These are phyloP conservation scores for Rhipidura dahli DNA, from an alignment of 2,113 vertebrate species.

Conservation along the genomic window DNA sequence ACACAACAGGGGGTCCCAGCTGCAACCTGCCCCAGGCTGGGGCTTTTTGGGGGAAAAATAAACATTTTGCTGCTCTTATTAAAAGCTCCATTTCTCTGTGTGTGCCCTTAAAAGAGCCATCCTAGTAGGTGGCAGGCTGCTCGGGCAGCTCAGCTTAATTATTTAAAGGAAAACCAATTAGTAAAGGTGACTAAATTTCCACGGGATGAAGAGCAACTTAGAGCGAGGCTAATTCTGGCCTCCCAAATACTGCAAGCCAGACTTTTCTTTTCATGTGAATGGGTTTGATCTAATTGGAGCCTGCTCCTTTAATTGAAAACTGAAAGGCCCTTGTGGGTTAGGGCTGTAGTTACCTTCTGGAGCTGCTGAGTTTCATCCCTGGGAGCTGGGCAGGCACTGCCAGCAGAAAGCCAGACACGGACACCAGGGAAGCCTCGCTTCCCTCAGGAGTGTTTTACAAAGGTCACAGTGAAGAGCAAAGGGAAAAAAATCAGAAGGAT, in stretches of 20 bases:
- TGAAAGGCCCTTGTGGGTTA: slow-evolving; percentile 19
- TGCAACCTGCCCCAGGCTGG: background rate
- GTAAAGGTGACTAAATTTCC: slow-evolving; percentile 70
- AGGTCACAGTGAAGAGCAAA: background rate
- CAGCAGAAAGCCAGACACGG: background rate
- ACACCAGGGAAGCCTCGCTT: background rate
- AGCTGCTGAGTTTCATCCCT: background rate
- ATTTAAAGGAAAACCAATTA: slow-evolving; percentile 66
- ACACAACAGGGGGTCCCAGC: background rate
- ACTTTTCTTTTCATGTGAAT: background rate
- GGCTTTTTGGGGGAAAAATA: background rate
- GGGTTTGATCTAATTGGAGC: slow-evolving; percentile 26
- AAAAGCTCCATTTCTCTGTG: background rate
- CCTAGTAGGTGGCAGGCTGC: slow-evolving; percentile 41
- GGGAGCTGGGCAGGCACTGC: background rate
- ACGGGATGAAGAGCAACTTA: slow-evolving; percentile 32
- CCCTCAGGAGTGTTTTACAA: background rate
- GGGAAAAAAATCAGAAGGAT: background rate
- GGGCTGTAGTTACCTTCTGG: background rate
- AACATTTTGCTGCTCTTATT: background rate
- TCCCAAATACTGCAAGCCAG: slow-evolving; percentile 36
- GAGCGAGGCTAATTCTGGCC: slow-evolving; percentile 3
- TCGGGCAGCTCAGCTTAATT: slow-evolving; percentile 42
- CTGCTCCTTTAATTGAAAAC: slow-evolving; percentile 52
- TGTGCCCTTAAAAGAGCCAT: background rate